Evolutionary conservation across 2,797 vertebrate species (phyloP).

Genomic region (Hyperoplus immaculatus): DNA sequence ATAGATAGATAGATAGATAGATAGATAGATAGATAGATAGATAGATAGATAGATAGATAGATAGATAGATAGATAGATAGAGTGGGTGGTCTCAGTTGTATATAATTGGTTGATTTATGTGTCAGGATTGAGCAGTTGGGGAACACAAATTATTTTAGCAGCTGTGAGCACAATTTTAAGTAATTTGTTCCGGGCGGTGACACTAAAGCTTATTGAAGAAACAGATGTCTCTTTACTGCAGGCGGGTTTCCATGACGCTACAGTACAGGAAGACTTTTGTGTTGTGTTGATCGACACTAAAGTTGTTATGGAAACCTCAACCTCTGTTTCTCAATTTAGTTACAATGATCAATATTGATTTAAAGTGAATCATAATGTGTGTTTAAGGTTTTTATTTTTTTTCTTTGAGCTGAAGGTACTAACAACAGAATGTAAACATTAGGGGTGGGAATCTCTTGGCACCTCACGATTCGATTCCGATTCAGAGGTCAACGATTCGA

Average conservation of each 20-base stretch:
- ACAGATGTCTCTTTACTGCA: constrained; percentile 33
- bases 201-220: constrained; percentile 27
- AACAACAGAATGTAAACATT: neutral
- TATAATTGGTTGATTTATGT: constrained; percentile 40
- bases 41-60: too few species aligned
- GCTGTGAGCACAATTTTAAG: constrained; percentile 21
- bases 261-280: neutral
- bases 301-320: neutral
- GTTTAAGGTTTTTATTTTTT: neutral
- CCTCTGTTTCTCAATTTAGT: neutral
- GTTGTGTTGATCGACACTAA: neutral
- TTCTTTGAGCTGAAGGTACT: too few species aligned
- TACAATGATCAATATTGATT: neutral
- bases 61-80: too few species aligned
- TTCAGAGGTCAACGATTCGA: too few species aligned
- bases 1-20: too few species aligned
- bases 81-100: constrained; percentile 57
- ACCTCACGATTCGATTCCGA: too few species aligned
- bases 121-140: constrained; percentile 36
- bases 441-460: too few species aligned
- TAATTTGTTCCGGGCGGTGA: constrained; percentile 26
- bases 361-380: neutral
- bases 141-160: constrained; percentile 52
- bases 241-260: constrained; percentile 10
- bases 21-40: too few species aligned